Base-by-base conservation (phyloP, 1,140 invertebrate species). In the Zaprionus ornatus region DNA sequence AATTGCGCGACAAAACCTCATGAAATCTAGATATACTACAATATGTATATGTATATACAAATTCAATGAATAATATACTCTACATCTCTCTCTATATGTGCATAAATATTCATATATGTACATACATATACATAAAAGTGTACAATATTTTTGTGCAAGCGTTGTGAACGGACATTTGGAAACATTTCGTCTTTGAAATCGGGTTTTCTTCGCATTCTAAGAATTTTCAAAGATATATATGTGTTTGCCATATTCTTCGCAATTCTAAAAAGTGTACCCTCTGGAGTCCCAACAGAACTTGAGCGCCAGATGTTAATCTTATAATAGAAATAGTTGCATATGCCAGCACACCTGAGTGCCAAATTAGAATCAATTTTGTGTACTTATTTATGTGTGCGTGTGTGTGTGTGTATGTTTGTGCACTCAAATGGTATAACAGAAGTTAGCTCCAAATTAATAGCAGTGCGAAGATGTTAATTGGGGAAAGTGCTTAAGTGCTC, bases 291-390 rank as follows among this genome's bases (percentile, higher is more conserved):
- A 35, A 65, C 19, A 32, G 32, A 40, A 32, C 66, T 23, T 60
- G 48, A 40, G 50, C 61, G 42, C 64, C 82, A 87, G 77, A 87
- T 88, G 80, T 71, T 77, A 57, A 50, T 74, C 80, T 78, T 83
- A 48, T 54, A 80, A 64, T 87, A 88, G 84, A 55, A 37, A 37
- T 56, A 6, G 59, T 56, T 54, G 59, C 69, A 87, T 37, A 65
- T 62, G 29, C 50, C 29, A 42, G 13, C 62, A 42, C 77, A 88
- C 83, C 80, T 86, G 77, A 74, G 50, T 35, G 71, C 59, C 70
- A n/a, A 63, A 62, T 70, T 55, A 54, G 27, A 50, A 57, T 37
- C 40, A 64, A 65, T 59, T 72, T 59, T 55, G 40, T 63, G 15
- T 62, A 55, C 59, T 65, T 55, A 40, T 9, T 23, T 52, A 15